phyloP scores from a whole-genome alignment of 2,888 invertebrate genomes.

The Agapostemon virescens region DNA sequence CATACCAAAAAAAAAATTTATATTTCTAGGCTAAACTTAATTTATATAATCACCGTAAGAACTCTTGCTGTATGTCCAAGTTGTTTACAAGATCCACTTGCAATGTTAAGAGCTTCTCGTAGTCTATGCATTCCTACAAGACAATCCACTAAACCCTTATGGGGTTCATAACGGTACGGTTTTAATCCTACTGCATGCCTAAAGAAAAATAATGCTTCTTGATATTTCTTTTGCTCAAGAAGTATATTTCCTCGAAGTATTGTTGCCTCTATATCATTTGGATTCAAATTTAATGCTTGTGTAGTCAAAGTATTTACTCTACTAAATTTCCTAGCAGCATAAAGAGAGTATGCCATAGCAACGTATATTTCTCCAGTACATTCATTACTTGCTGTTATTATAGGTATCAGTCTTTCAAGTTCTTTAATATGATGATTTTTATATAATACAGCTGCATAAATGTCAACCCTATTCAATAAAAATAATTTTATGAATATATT shows the following conservation, averaged over 20 bases:
- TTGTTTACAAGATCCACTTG: slow-evolving; percentile 87
- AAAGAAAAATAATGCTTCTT: slow-evolving; percentile 86
- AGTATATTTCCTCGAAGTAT: slow-evolving; percentile 87
- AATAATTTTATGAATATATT: slow-evolving; percentile 13
- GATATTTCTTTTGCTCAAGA: slow-evolving; percentile 85
- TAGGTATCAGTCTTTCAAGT: slow-evolving; percentile 84
- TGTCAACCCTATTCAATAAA: slow-evolving; percentile 82
- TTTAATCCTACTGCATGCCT: slow-evolving; percentile 85
- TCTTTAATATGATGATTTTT: slow-evolving; percentile 84
- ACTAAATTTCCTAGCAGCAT: slow-evolving; percentile 84
- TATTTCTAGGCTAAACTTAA: not conserved
- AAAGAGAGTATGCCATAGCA: slow-evolving; percentile 87
- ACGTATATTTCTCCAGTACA: slow-evolving; percentile 88
- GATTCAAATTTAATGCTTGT: slow-evolving; percentile 86
- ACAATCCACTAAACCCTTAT: slow-evolving; percentile 89
- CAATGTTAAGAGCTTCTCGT: slow-evolving; percentile 88
- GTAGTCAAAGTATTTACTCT: slow-evolving; percentile 88
- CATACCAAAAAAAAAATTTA: not conserved
- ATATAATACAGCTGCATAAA: slow-evolving; percentile 84
- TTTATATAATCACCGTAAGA: slow-evolving; percentile 83
- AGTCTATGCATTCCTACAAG: slow-evolving; percentile 86
- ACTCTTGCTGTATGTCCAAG: slow-evolving; percentile 88
- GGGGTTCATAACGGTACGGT: slow-evolving; percentile 87
- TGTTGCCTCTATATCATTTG: slow-evolving; percentile 87
- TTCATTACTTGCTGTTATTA: slow-evolving; percentile 81